Conservation (phyloP, 2,797 vertebrate species). For the Sebastes steindachneri region DNA sequence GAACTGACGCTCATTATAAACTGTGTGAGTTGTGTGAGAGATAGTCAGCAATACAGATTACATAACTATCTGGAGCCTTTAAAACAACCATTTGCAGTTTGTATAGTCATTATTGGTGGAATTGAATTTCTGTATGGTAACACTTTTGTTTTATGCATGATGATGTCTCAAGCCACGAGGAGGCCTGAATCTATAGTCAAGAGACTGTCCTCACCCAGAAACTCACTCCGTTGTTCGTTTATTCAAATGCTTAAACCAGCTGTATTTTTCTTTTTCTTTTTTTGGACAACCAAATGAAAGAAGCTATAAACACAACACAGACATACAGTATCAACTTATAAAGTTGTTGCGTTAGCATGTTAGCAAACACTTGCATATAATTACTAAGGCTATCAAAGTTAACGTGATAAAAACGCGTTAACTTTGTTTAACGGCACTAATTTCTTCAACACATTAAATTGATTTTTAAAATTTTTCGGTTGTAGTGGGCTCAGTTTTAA, state of each 20-base stretch:
- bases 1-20: conserved; percentile 75
- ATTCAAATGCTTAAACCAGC: conserved; percentile 2
- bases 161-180: background rate
- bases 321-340: background rate
- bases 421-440: too few relatives aligned
- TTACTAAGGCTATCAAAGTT: too few relatives aligned
- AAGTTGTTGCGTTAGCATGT: background rate
- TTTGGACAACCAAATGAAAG: background rate
- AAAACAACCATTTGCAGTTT: conserved; percentile 35
- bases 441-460: too few relatives aligned
- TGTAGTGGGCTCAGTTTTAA: too few relatives aligned
- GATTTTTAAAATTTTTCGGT: too few relatives aligned
- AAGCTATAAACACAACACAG: background rate
- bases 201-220: background rate
- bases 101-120: conserved; percentile 39
- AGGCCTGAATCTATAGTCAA: background rate
- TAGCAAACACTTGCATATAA: background rate
- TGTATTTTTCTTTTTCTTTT: background rate
- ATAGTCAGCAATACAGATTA: conserved; percentile 47
- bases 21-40: conserved; percentile 43
- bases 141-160: conserved; percentile 22
- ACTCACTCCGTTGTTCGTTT: background rate
- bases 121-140: conserved; percentile 23
- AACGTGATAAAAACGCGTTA: too few relatives aligned
- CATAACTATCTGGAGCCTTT: conserved; percentile 43